These are phyloP conservation scores for Mobula birostris DNA, from an alignment of 2,113 vertebrate species.

Conservation along the genomic window DNA sequence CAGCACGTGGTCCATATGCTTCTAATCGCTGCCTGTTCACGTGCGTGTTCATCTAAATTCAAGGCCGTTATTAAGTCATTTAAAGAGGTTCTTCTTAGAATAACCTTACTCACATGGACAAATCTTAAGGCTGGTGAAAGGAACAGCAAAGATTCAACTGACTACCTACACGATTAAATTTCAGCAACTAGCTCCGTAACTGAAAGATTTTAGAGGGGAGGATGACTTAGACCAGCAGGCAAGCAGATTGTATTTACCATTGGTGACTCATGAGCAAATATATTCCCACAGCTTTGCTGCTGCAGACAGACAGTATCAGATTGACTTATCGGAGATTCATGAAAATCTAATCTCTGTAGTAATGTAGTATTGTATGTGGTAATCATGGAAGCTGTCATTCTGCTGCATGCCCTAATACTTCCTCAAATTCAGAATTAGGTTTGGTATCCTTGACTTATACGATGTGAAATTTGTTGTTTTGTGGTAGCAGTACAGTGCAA, in stretches of 20 bases:
- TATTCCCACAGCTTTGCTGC: neutral
- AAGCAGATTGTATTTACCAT: neutral
- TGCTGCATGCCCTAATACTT: neutral
- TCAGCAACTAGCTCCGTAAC: neutral
- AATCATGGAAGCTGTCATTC: neutral
- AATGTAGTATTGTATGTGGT: neutral
- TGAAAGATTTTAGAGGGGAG: neutral
- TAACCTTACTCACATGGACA: neutral
- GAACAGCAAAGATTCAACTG: neutral
- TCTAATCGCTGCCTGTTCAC: no score
- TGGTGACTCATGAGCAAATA: neutral
- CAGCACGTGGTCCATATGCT: no score
- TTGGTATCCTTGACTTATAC: no score
- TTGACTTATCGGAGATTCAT: neutral
- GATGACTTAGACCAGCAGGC: neutral
- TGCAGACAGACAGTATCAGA: neutral
- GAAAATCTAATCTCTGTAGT: neutral
- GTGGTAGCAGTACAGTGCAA: no score
- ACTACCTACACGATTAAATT: neutral
- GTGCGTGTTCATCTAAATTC: neutral
- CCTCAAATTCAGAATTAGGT: no score
- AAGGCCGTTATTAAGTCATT: neutral
- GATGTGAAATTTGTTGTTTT: no score
- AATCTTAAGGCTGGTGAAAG: neutral
- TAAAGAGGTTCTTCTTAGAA: neutral